Evolutionary conservation across 1,140 invertebrate species (phyloP).

Genomic region (Papilio polyxenes): DNA sequence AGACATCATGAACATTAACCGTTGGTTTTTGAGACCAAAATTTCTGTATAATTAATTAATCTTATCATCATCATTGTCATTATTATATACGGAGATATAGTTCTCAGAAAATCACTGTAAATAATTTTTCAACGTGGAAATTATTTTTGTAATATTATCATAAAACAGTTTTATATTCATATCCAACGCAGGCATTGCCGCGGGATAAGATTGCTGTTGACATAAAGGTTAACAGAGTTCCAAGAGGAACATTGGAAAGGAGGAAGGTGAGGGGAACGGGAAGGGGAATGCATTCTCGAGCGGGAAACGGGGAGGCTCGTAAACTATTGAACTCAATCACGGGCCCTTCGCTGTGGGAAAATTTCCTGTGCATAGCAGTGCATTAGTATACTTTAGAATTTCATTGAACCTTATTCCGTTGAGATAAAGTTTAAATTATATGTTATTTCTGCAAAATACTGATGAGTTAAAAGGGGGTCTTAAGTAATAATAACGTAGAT

Average conservation of each 20-base stretch:
- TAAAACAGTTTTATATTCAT: neutral
- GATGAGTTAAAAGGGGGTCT: neutral
- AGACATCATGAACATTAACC: too few relatives aligned
- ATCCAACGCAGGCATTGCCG: neutral
- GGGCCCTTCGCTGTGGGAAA: slow-evolving; percentile 31
- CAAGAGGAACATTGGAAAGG: slow-evolving; percentile 5
- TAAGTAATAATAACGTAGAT: neutral
- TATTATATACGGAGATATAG: too few relatives aligned
- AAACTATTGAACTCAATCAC: slow-evolving; percentile 29
- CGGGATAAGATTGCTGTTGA: slow-evolving; percentile 17
- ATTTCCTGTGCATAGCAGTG: neutral
- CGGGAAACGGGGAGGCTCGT: slow-evolving; percentile 15
- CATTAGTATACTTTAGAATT: neutral
- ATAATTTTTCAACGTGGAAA: too few relatives aligned
- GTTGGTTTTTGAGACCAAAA: too few relatives aligned
- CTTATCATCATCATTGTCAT: too few relatives aligned
- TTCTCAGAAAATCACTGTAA: too few relatives aligned
- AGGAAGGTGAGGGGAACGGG: neutral
- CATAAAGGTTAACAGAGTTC: slow-evolving; percentile 25
- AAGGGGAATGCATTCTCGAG: neutral
- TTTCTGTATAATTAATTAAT: too few relatives aligned
- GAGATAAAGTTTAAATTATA: neutral
- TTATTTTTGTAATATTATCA: neutral
- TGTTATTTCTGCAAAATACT: neutral
- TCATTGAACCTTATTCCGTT: neutral